These are phyloP conservation scores for Agonopterix subpropinquella DNA, from an alignment of 2,888 invertebrate genomes.

Conservation along the genomic window DNA sequence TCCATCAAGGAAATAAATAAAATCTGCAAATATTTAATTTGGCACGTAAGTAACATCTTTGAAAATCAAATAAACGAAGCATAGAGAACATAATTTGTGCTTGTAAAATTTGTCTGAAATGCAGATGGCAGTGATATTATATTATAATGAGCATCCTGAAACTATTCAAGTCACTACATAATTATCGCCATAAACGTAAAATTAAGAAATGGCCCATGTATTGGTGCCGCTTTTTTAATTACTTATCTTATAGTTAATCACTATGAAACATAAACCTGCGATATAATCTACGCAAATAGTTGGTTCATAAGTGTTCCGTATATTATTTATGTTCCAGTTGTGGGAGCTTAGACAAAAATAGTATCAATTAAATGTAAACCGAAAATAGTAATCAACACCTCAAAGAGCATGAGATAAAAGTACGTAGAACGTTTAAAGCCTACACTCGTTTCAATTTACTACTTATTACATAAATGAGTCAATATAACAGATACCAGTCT, in stretches of 20 bases:
- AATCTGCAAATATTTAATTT: conserved; percentile 1
- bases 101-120: conserved; percentile 14
- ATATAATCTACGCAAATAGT: conserved; percentile 27
- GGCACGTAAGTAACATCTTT: conserved; percentile 4
- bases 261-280: conserved; percentile 24
- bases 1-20: not conserved
- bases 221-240: not conserved
- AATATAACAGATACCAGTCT: conserved; percentile 17
- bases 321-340: conserved; percentile 31
- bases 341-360: conserved; percentile 40
- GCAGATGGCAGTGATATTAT: conserved; percentile 37
- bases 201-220: conserved; percentile 3
- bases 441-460: conserved; percentile 19
- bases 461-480: conserved; percentile 15
- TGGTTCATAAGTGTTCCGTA: conserved; percentile 44
- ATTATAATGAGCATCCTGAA: conserved; percentile 70
- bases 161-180: conserved; percentile 30
- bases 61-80: not conserved
- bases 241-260: not conserved
- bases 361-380: conserved; percentile 6
- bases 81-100: too few relatives aligned
- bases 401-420: conserved; percentile 3
- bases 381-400: conserved; percentile 17
- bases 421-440: conserved; percentile 1
- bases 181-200: conserved; percentile 15